A percentile compares a stretch with the other conserved stretches of the same genome.
phyloP scores from a whole-genome alignment of 2,797 vertebrate genomes.

The Geotria australis region DNA sequence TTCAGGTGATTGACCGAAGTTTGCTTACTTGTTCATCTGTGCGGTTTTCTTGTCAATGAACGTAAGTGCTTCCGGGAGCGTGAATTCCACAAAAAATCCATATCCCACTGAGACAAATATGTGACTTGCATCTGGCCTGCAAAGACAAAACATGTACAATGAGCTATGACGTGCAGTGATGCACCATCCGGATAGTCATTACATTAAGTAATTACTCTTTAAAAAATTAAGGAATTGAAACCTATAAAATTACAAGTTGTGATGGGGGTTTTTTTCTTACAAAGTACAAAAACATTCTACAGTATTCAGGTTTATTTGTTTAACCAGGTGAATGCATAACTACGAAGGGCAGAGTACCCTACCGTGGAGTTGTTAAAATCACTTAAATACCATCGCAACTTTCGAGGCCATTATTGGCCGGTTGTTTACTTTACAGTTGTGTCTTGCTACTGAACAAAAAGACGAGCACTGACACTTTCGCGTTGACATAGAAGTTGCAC shows the following conservation, averaged over 20 bases:
- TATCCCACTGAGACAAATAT: conserved; percentile 42
- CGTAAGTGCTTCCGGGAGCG: conserved; percentile 27
- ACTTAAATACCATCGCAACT: neutral
- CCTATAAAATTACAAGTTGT: no score
- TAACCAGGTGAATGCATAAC: no score
- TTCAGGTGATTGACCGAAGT: no score
- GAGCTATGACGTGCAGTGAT: neutral
- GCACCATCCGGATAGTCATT: neutral
- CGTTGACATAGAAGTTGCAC: conserved; percentile 50
- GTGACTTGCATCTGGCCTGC: conserved; percentile 30
- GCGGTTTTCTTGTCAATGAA: conserved; percentile 48
- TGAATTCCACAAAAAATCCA: conserved; percentile 53
- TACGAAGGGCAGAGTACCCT: neutral
- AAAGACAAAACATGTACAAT: neutral
- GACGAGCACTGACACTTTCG: conserved; percentile 31
- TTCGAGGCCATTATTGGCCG: neutral
- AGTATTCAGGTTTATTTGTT: no score
- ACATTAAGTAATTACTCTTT: neutral
- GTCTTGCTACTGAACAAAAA: neutral
- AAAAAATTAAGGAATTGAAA: no score
- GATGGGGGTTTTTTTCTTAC: no score
- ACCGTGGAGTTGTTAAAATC: neutral
- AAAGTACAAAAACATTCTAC: no score
- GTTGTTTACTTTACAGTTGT: neutral
- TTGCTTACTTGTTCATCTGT: conserved; percentile 35